A percentile compares a stretch with the other conserved stretches of the same genome.
phyloP scores from a whole-genome alignment of 2,113 vertebrate species.

The Neoarius graeffei region DNA sequence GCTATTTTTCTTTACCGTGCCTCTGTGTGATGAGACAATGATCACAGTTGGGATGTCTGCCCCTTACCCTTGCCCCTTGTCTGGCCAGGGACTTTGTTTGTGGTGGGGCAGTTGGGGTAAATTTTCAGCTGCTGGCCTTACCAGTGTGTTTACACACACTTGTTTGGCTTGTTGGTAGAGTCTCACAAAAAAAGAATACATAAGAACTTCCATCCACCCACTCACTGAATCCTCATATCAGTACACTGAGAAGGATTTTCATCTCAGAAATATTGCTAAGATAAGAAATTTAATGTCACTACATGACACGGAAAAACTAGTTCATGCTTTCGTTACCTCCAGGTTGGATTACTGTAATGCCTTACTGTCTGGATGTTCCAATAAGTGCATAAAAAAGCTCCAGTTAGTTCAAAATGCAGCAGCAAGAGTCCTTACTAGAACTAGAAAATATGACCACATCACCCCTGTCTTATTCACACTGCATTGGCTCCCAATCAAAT shows the following conservation, averaged over 20 bases:
- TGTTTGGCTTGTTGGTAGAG: slow-evolving; percentile 59
- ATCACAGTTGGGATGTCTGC: slow-evolving; percentile 12
- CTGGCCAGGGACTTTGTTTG: slow-evolving; percentile 51
- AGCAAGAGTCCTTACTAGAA: too few relatives aligned
- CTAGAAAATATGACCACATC: too few relatives aligned
- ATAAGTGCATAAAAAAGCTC: too few relatives aligned
- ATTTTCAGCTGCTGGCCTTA: slow-evolving; percentile 57
- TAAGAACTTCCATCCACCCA: neutral
- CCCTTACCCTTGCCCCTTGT: slow-evolving; percentile 42
- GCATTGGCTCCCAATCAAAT: too few relatives aligned
- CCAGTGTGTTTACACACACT: slow-evolving; percentile 60
- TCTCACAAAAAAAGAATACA: neutral
- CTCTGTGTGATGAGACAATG: slow-evolving; percentile 4
- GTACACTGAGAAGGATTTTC: neutral
- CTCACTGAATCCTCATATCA: slow-evolving; percentile 1
- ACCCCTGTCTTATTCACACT: too few relatives aligned
- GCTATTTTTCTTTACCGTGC: slow-evolving; percentile 17
- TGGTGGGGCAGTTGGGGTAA: slow-evolving; percentile 6
- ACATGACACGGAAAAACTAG: too few relatives aligned
- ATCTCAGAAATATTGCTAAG: too few relatives aligned
- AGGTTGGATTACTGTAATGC: too few relatives aligned
- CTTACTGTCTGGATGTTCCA: too few relatives aligned
- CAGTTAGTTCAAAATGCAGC: too few relatives aligned
- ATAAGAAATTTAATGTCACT: too few relatives aligned
- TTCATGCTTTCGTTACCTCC: too few relatives aligned